These are phyloP conservation scores for Parapristionchus giblindavisi DNA, from an alignment of 2,888 invertebrate genomes.

Conservation along the genomic window DNA sequence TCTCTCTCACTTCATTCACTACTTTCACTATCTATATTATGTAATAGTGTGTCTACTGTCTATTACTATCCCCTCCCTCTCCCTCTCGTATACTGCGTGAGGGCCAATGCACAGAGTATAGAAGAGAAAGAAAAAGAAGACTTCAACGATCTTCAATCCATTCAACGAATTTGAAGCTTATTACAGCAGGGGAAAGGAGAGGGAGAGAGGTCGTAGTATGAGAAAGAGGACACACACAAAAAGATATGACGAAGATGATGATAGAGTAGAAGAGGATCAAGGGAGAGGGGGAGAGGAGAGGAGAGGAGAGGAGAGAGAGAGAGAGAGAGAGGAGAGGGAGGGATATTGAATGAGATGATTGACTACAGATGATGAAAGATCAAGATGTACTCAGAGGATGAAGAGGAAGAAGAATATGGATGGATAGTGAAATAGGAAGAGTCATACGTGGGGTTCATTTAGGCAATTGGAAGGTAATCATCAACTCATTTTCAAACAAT, in stretches of 20 bases:
- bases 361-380: not conserved
- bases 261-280: constrained; percentile 13
- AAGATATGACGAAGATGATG: constrained; percentile 72
- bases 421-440: not conserved
- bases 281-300: constrained; percentile 12
- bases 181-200: too few species aligned
- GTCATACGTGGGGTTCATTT: too few species aligned
- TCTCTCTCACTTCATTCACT: not conserved
- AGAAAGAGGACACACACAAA: not conserved
- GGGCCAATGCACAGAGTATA: not conserved
- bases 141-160: constrained; percentile 1
- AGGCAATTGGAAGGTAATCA: too few species aligned
- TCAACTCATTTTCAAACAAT: too few species aligned
- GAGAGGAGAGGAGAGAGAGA: constrained; percentile 21
- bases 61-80: constrained; percentile 17
- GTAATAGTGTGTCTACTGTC: not conserved
- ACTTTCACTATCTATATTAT: not conserved
- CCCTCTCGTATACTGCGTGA: not conserved
- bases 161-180: too few species aligned
- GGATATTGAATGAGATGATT: not conserved
- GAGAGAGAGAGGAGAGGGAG: constrained; percentile 5
- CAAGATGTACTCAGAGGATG: not conserved
- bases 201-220: too few species aligned
- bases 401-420: not conserved
- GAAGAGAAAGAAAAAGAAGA: not conserved